phyloP scores from a whole-genome alignment of 2,888 invertebrate genomes.

The Dusona sp. region DNA sequence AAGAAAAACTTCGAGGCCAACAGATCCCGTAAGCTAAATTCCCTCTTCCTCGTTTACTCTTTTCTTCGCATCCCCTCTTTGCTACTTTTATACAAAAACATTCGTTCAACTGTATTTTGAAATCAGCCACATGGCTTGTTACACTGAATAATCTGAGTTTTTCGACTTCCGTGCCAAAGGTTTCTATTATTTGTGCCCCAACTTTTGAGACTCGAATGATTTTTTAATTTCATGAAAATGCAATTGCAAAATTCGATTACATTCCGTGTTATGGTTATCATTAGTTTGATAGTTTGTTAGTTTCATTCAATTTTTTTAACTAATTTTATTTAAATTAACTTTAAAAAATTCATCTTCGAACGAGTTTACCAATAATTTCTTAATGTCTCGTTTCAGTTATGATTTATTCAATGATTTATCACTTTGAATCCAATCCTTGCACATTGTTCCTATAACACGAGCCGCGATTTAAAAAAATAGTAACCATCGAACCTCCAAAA shows the following conservation, averaged over 20 bases:
- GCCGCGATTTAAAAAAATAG: not conserved
- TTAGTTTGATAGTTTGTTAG: too few relatives aligned
- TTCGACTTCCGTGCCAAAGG: not conserved
- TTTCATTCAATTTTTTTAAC: not conserved
- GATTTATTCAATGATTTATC: not conserved
- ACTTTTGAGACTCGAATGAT: not conserved
- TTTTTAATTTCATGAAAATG: not conserved
- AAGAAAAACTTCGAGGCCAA: conserved; percentile 43
- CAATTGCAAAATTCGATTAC: not conserved
- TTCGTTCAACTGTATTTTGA: conserved; percentile 33
- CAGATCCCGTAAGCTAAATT: conserved; percentile 67
- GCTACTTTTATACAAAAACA: conserved; percentile 15
- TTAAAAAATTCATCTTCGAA: not conserved
- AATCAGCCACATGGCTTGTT: conserved; percentile 25
- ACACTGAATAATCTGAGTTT: not conserved
- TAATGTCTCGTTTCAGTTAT: not conserved
- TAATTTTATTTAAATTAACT: not conserved
- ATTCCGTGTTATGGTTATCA: not conserved
- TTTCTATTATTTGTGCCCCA: not conserved
- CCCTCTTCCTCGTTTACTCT: conserved; percentile 61
- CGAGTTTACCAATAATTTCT: not conserved
- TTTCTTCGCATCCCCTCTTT: conserved; percentile 21
- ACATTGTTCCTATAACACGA: not conserved
- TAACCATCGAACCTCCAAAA: not conserved
- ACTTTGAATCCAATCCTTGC: not conserved